Percentiles rank a stretch among this genome's conserved stretches.
phyloP scores from a whole-genome alignment of 2,888 invertebrate species.

The Idaea straminata region DNA sequence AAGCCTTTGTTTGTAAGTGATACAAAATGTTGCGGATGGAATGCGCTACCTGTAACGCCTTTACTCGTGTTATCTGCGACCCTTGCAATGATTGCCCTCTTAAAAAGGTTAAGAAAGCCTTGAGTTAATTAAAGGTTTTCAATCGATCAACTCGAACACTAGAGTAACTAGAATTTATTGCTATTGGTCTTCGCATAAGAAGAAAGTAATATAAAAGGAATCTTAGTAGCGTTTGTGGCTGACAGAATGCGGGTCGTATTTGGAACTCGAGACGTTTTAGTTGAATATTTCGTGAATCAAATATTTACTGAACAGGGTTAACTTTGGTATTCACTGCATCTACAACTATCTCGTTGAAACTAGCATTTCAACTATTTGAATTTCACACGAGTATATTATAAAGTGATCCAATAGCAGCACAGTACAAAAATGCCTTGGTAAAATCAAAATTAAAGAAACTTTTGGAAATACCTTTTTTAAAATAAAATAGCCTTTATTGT shows the following conservation, averaged over 20 bases:
- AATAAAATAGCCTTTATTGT: conserved; percentile 27
- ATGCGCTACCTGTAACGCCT: conserved; percentile 51
- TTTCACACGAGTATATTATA: conserved; percentile 9
- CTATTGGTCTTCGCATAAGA: conserved; percentile 16
- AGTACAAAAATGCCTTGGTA: too few species aligned
- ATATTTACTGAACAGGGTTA: conserved; percentile 34
- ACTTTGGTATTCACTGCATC: conserved; percentile 29
- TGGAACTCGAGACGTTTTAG: conserved; percentile 28
- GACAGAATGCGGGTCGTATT: conserved; percentile 31
- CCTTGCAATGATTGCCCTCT: conserved; percentile 36
- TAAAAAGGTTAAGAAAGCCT: conserved; percentile 18
- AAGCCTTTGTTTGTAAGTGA: conserved; percentile 42
- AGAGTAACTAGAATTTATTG: conserved; percentile 12
- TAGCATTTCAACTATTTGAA: conserved; percentile 17
- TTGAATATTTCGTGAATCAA: conserved; percentile 35
- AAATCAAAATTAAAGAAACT: background rate
- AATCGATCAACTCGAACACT: conserved; percentile 19
- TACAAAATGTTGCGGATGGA: conserved; percentile 40
- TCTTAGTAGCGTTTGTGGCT: conserved; percentile 29
- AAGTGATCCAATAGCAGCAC: background rate
- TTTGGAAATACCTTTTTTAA: conserved; percentile 30
- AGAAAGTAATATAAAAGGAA: conserved; percentile 33
- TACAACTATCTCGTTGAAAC: conserved; percentile 17
- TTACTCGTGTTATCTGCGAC: conserved; percentile 35
- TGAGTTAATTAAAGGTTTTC: conserved; percentile 19